These are phyloP conservation scores for Rhodinocichla rosea DNA, from an alignment of 2,113 vertebrate genomes.

Conservation along the genomic window DNA sequence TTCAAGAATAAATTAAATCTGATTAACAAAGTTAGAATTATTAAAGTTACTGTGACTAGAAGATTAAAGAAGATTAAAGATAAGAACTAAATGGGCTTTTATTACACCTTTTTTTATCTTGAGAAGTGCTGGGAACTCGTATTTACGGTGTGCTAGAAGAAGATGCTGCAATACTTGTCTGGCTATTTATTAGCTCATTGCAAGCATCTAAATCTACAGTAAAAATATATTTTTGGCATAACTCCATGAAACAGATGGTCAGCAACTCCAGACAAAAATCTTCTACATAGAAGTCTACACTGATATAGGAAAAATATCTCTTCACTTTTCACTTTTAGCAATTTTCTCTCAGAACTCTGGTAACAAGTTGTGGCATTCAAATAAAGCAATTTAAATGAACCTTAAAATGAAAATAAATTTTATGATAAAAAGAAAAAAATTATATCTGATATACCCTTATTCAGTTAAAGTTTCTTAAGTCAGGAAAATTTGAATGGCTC, in stretches of 20 bases:
- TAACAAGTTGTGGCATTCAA: background rate
- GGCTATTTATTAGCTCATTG: background rate
- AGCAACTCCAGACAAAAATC: background rate
- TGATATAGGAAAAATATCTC: background rate
- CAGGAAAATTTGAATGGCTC: background rate
- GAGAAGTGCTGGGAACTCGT: background rate
- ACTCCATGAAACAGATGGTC: slow-evolving; percentile 27
- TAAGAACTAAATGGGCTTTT: background rate
- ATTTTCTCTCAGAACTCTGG: background rate
- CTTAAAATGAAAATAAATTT: background rate
- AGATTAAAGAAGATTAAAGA: too few relatives aligned
- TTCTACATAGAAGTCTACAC: background rate
- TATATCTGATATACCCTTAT: background rate
- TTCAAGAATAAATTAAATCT: background rate
- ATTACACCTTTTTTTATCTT: background rate
- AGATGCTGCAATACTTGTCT: background rate
- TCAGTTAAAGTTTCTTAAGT: background rate
- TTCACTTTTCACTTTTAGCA: background rate
- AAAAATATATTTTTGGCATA: slow-evolving; percentile 6
- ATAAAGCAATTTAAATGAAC: background rate
- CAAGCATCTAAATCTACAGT: background rate
- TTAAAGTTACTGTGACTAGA: background rate
- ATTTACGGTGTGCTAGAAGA: background rate
- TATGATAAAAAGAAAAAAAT: background rate
- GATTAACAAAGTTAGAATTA: background rate